phyloP scores from a whole-genome alignment of 2,888 invertebrate species.

The Ophioninae sp. region DNA sequence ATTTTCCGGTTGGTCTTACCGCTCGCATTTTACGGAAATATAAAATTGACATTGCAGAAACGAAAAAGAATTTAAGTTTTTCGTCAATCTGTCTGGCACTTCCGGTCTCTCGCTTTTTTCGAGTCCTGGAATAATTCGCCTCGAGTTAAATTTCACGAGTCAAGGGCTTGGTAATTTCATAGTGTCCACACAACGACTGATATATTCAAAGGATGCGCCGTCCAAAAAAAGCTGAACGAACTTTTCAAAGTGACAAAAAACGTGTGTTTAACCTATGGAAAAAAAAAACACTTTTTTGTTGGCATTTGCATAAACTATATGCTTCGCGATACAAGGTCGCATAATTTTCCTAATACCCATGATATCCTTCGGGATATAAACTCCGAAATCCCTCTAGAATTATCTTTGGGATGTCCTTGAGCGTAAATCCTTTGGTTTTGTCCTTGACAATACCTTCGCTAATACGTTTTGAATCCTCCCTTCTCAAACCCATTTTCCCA shows the following conservation, averaged over 20 bases:
- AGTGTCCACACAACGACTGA: neutral
- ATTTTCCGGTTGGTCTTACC: slow-evolving; percentile 42
- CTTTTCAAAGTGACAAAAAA: neutral
- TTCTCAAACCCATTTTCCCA: neutral
- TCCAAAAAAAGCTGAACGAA: neutral
- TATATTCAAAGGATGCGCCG: neutral
- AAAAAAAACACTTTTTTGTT: neutral
- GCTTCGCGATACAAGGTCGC: neutral
- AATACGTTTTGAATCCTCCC: slow-evolving; percentile 4
- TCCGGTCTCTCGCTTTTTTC: neutral
- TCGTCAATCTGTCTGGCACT: neutral
- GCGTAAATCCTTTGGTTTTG: slow-evolving; percentile 1
- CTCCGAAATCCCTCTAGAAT: neutral
- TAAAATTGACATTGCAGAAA: slow-evolving; percentile 50
- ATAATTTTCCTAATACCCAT: slow-evolving; percentile 23
- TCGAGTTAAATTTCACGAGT: too few relatives aligned
- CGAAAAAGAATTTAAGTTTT: slow-evolving; percentile 24
- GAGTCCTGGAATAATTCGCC: neutral
- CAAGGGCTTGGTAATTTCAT: neutral
- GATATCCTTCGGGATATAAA: neutral
- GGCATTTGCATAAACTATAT: neutral
- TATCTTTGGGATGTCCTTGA: slow-evolving; percentile 6
- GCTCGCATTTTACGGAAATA: neutral
- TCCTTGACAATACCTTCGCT: slow-evolving; percentile 5
- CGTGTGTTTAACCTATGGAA: neutral